These are phyloP conservation scores for Coenonympha glycerion DNA, from an alignment of 2,888 invertebrate species.

Conservation along the genomic window DNA sequence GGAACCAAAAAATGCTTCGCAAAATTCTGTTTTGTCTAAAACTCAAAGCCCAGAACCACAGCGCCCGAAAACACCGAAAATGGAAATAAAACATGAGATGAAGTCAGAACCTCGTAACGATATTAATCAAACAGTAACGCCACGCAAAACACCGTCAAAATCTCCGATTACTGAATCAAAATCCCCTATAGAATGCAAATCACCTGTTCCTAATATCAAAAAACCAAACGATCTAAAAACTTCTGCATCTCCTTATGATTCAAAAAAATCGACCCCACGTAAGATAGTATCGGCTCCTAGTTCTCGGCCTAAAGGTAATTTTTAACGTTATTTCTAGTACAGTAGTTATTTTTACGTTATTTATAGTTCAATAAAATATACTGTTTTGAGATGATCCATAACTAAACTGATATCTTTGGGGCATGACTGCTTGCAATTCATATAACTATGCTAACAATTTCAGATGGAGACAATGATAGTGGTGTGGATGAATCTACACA, in stretches of 20 bases:
- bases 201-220: slow-evolving; percentile 46
- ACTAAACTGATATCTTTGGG: too few relatives aligned
- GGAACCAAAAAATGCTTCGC: slow-evolving; percentile 54
- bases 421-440: neutral
- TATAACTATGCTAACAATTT: slow-evolving; percentile 37
- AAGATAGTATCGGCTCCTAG: slow-evolving; percentile 64
- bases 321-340: slow-evolving; percentile 9
- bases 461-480: slow-evolving; percentile 90
- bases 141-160: slow-evolving; percentile 48
- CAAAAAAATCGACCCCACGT: slow-evolving; percentile 60
- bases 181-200: slow-evolving; percentile 50
- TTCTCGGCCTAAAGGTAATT: slow-evolving; percentile 65
- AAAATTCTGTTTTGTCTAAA: slow-evolving; percentile 41
- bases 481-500: slow-evolving; percentile 88
- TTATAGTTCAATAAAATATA: neutral
- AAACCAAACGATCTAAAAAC: slow-evolving; percentile 63
- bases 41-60: slow-evolving; percentile 54
- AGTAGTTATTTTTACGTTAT: slow-evolving; percentile 11
- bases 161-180: slow-evolving; percentile 52
- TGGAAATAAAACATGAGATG: slow-evolving; percentile 43
- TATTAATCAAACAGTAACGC: slow-evolving; percentile 36
- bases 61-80: slow-evolving; percentile 61
- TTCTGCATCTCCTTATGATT: slow-evolving; percentile 41
- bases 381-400: slow-evolving; percentile 51
- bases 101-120: slow-evolving; percentile 39